These are phyloP conservation scores for Sarcophaga variegata DNA, from an alignment of 2,888 invertebrate species.

Conservation along the genomic window DNA sequence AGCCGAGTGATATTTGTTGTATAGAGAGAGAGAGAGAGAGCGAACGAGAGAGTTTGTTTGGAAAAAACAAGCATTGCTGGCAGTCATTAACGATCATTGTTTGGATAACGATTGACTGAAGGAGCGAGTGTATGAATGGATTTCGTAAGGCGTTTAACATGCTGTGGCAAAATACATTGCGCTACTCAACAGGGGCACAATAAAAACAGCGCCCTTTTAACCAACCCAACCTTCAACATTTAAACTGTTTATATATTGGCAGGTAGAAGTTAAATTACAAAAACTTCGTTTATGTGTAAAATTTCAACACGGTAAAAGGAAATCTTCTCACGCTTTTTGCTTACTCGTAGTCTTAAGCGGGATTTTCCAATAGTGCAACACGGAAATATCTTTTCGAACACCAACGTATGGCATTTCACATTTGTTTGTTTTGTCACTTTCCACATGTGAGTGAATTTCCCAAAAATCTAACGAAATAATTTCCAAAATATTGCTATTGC, in stretches of 20 bases:
- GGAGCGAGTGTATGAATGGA: slow-evolving; percentile 45
- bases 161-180: slow-evolving; percentile 63
- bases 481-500: slow-evolving; percentile 43
- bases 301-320: slow-evolving; percentile 54
- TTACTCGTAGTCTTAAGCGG: slow-evolving; percentile 32
- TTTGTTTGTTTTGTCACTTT: slow-evolving; percentile 19
- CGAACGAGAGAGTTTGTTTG: not conserved
- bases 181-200: slow-evolving; percentile 72
- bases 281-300: slow-evolving; percentile 21
- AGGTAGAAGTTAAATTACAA: not conserved
- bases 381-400: slow-evolving; percentile 43
- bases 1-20: slow-evolving; percentile 15
- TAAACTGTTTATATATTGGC: not conserved
- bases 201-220: slow-evolving; percentile 67
- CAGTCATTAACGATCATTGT: slow-evolving; percentile 70
- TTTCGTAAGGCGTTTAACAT: slow-evolving; percentile 64
- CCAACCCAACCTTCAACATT: not conserved
- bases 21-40: too few species aligned
- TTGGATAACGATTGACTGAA: slow-evolving; percentile 36
- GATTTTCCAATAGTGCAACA: slow-evolving; percentile 70
- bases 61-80: too few species aligned
- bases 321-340: slow-evolving; percentile 75
- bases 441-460: too few species aligned
- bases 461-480: slow-evolving; percentile 4
- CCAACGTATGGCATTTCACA: slow-evolving; percentile 49